A percentile compares a stretch with the other conserved stretches of the same genome.
Evolutionary conservation across 2,113 vertebrate genomes (phyloP).

Genomic region (Herpailurus yagouaroundi): DNA sequence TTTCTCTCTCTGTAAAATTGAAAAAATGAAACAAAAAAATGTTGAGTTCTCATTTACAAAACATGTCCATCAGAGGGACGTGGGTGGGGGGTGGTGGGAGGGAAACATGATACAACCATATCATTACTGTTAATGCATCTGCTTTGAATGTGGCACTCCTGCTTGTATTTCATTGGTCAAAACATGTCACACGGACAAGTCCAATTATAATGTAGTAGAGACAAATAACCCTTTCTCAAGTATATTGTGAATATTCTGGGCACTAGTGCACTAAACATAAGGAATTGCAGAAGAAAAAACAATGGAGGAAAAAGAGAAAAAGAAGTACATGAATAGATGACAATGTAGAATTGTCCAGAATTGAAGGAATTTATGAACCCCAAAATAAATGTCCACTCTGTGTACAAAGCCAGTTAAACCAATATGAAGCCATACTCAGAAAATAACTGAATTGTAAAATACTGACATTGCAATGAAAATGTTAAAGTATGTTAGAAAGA

Average conservation of each 20-base stretch:
- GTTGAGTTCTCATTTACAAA: background rate
- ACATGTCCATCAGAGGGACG: background rate
- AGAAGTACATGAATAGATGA: background rate
- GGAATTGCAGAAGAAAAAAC: background rate
- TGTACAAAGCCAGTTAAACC: background rate
- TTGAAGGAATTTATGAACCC: background rate
- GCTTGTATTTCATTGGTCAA: background rate
- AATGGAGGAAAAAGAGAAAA: background rate
- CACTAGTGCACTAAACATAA: background rate
- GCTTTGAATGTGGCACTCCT: background rate
- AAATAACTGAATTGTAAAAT: background rate
- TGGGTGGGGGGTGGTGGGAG: background rate
- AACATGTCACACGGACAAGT: background rate
- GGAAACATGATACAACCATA: background rate
- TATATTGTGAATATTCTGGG: background rate
- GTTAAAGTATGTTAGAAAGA: background rate
- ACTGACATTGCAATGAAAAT: background rate
- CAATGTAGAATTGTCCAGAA: background rate
- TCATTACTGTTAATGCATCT: background rate
- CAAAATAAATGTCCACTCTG: background rate
- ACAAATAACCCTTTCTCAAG: background rate
- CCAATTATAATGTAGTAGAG: background rate
- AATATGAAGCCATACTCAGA: background rate
- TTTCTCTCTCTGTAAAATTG: no score
- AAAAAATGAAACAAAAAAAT: background rate